Evolutionary conservation across 2,113 vertebrate genomes (phyloP), one percentile per base, ranked within the genome.

Genomic region (Zosterops borbonicus): DNA sequence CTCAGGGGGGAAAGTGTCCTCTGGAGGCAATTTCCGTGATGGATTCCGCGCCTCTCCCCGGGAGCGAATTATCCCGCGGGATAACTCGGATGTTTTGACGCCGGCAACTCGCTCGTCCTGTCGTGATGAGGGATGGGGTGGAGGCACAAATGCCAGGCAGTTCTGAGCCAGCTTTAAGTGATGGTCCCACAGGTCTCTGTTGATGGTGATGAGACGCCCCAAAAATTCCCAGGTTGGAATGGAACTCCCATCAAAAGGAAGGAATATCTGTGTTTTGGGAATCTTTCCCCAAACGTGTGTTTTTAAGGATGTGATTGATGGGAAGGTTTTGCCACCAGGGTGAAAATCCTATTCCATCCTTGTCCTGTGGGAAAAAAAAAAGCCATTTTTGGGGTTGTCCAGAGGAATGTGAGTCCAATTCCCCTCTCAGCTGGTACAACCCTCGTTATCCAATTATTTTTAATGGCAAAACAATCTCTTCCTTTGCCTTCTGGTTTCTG

Each of bases 371-470:
- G 42, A 44, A 47, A 50, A 35, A 35, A 83, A 86, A 44, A 68
- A 9, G 23, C 2, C 2, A 18, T 44, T 74, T 80, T 91, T 73
- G 62, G 8, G 53, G 9, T 1, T 62, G 5, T 63, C 63, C 75
- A 52, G 46, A 53, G 55, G n/a, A 86, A 31, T 2, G 19, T 4
- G 35, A 62, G 28, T 20, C 47, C 59, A 46, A 4, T 50, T 89
- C 37, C 19, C 42, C 22, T 53, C 55, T 77, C n/a, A 53, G 46
- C 29, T 60, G 49, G 19, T 44, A 11, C 0, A 0, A 13, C 44
- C 41, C 79, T 80, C 58, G 58, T 90, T 88, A 83, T 23, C 68
- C 46, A 65, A 77, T 96, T 92, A 83, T 92, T 94, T 96, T 69
- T 77, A 89, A 89, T 58, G 63, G 55, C 62, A 68, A 86, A 90